Evolutionary conservation across 2,888 invertebrate genomes (phyloP).

Genomic region (Notocelia uddmanniana): DNA sequence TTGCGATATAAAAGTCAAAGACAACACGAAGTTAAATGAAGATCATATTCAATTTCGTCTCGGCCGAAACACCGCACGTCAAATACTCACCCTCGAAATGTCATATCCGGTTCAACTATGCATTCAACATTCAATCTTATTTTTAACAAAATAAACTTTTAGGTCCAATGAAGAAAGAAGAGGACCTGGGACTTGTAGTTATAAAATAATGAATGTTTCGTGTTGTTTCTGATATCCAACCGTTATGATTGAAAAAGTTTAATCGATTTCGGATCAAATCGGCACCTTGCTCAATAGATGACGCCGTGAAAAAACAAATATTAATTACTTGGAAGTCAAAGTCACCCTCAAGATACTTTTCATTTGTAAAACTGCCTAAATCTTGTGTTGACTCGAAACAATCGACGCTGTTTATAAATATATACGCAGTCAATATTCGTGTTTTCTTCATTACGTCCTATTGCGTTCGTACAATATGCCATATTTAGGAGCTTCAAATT

Average conservation of each 20-base stretch:
- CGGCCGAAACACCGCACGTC: slow-evolving; percentile 27
- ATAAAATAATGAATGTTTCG: slow-evolving; percentile 28
- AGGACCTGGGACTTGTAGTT: background rate
- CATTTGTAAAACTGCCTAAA: background rate
- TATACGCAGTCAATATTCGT: no score
- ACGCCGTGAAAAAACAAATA: slow-evolving; percentile 27
- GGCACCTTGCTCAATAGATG: slow-evolving; percentile 19
- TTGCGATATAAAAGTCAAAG: slow-evolving; percentile 22
- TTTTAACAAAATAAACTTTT: background rate
- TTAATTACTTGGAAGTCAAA: slow-evolving; percentile 31
- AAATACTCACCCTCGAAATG: slow-evolving; percentile 7
- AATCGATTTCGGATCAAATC: slow-evolving; percentile 55
- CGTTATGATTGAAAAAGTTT: slow-evolving; percentile 70
- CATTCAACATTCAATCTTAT: background rate
- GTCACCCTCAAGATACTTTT: background rate
- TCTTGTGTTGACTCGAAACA: background rate
- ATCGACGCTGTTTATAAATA: no score
- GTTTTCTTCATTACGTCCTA: no score
- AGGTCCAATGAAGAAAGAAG: background rate
- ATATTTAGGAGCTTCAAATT: no score
- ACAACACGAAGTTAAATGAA: slow-evolving; percentile 51
- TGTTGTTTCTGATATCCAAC: slow-evolving; percentile 50
- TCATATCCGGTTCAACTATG: background rate
- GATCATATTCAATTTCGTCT: slow-evolving; percentile 48
- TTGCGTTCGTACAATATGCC: no score